Conservation (phyloP, 2,888 invertebrate species). For the Toxonevra muliebris region DNA sequence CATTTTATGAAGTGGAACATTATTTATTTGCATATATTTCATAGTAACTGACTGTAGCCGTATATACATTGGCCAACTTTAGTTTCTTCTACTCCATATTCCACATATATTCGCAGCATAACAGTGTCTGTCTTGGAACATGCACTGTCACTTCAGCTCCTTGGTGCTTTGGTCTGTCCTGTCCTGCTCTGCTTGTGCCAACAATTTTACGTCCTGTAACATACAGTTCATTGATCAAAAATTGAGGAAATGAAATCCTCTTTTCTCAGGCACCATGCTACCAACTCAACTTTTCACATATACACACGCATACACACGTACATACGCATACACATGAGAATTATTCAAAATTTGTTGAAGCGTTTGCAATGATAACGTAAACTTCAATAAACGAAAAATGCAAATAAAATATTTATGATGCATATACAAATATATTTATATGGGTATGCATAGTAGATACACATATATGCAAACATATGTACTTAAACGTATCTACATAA, state of each 20-base stretch:
- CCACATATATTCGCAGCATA: background rate
- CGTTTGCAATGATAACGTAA: conserved; percentile 28
- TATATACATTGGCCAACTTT: background rate
- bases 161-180: background rate
- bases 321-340: conserved; percentile 26
- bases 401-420: too few relatives aligned
- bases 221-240: conserved; percentile 42
- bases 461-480: background rate
- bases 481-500: background rate
- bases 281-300: background rate
- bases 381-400: background rate
- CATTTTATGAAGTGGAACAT: conserved; percentile 17
- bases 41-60: background rate
- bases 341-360: conserved; percentile 32
- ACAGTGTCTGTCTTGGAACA: background rate
- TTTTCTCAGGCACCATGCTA: conserved; percentile 25
- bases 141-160: background rate
- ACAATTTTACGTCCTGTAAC: background rate
- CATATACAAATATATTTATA: background rate
- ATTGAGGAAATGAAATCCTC: conserved; percentile 39
- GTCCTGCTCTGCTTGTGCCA: conserved; percentile 5
- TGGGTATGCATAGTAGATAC: background rate
- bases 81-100: background rate
- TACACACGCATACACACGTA: background rate
- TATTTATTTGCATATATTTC: conserved; percentile 30